These are phyloP conservation scores for Phalacrocorax aristotelis DNA, from an alignment of 2,113 vertebrate species.

Conservation along the genomic window DNA sequence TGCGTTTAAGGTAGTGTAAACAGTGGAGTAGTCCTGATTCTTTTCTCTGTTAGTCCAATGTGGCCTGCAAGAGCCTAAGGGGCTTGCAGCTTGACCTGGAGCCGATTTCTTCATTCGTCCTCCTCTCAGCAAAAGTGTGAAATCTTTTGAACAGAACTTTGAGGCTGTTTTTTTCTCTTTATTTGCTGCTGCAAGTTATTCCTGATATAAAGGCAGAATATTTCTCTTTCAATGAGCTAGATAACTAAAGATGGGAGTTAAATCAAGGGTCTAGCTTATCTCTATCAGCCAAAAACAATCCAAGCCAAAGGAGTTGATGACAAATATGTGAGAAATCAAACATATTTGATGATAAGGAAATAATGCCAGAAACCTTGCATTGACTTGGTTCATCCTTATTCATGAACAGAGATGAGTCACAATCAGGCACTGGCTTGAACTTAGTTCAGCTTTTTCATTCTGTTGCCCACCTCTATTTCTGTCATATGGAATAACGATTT, in stretches of 20 bases:
- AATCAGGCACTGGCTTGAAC: slow-evolving; percentile 49
- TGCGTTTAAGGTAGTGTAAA: background rate
- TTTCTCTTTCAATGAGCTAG: background rate
- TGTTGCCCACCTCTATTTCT: slow-evolving; percentile 60
- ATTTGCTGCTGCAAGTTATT: background rate
- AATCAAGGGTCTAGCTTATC: slow-evolving; percentile 24
- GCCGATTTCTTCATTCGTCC: background rate
- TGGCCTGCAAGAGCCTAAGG: background rate
- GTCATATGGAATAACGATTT: background rate
- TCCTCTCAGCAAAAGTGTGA: background rate
- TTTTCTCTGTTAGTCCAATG: background rate
- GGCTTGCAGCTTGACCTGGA: background rate
- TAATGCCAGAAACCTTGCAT: slow-evolving; percentile 54
- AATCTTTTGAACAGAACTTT: background rate
- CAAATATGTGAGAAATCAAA: slow-evolving; percentile 62
- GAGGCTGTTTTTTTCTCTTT: background rate
- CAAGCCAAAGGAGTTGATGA: slow-evolving; percentile 47
- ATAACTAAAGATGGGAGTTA: background rate
- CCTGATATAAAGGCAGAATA: background rate
- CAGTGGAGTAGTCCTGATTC: background rate
- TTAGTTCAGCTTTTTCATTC: slow-evolving; percentile 53
- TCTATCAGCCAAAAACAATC: slow-evolving; percentile 38
- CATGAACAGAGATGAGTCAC: slow-evolving; percentile 63
- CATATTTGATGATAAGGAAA: slow-evolving; percentile 57
- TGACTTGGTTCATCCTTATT: slow-evolving; percentile 67